These are phyloP conservation scores for Microctenopoma steveboyesi DNA, from an alignment of 2,797 vertebrate genomes.

Conservation along the genomic window DNA sequence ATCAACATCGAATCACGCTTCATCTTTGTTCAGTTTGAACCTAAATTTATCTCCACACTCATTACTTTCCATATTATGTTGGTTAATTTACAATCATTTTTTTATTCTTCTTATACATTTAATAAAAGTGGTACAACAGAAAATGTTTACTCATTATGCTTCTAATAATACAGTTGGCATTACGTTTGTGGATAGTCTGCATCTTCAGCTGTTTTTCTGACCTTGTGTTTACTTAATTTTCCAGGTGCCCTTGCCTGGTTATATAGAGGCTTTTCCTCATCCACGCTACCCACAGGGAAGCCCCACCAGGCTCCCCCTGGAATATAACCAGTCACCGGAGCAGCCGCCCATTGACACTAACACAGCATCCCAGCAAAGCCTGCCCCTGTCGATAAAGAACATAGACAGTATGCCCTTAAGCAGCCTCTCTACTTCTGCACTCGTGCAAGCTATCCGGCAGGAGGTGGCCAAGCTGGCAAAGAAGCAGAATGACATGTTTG, in stretches of 20 bases:
- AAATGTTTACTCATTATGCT: conserved; percentile 33
- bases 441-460: conserved; percentile 96
- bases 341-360: conserved; percentile 79
- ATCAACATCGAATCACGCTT: conserved; percentile 18
- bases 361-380: conserved; percentile 89
- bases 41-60: too few species aligned
- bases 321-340: conserved; percentile 90
- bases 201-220: conserved; percentile 17
- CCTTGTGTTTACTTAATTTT: conserved; percentile 38
- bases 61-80: too few species aligned
- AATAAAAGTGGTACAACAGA: too few species aligned
- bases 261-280: conserved; percentile 95
- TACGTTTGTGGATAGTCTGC: conserved; percentile 11
- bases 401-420: conserved; percentile 88
- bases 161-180: conserved; percentile 19
- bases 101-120: too few species aligned
- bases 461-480: conserved; percentile 98
- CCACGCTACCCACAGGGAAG: conserved; percentile 93
- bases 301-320: conserved; percentile 87
- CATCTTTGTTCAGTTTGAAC: too few species aligned
- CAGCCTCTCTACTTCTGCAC: conserved; percentile 95
- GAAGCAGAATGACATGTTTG: conserved; percentile 97
- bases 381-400: conserved; percentile 83
- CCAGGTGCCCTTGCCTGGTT: conserved; percentile 95
- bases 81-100: too few species aligned